phyloP scores from a whole-genome alignment of 2,797 vertebrate genomes.

The Scolopax bukidnonensis region DNA sequence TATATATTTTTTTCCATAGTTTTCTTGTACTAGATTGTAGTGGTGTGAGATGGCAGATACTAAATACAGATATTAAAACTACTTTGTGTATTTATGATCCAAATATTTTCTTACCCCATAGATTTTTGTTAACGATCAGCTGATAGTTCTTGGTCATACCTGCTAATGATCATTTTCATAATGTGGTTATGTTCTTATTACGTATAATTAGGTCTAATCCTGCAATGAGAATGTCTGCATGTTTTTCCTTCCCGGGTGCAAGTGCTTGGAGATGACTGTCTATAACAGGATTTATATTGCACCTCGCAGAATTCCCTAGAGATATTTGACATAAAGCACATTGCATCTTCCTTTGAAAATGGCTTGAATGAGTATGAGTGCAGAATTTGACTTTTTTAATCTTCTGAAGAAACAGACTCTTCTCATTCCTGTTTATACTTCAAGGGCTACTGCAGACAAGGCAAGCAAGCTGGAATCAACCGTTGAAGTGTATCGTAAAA shows the following conservation, averaged over 20 bases:
- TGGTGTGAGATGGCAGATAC: not conserved
- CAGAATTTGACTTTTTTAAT: not conserved
- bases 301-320: not conserved
- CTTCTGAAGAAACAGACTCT: not conserved
- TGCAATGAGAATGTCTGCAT: not conserved
- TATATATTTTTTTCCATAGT: not conserved
- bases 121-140: not conserved
- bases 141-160: not conserved
- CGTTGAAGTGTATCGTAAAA: slow-evolving; percentile 93
- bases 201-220: not conserved
- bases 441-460: slow-evolving; percentile 90
- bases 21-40: not conserved
- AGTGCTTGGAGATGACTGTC: not conserved
- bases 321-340: not conserved
- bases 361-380: not conserved
- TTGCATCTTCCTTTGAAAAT: not conserved
- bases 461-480: slow-evolving; percentile 92
- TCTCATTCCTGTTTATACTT: not conserved
- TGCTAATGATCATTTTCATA: not conserved
- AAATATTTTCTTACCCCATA: not conserved
- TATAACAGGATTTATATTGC: not conserved
- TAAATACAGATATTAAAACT: not conserved
- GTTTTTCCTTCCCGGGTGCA: not conserved
- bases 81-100: not conserved
- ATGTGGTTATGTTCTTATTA: not conserved